Conservation (phyloP, 2,113 vertebrate species). For the Neotoma lepida region DNA sequence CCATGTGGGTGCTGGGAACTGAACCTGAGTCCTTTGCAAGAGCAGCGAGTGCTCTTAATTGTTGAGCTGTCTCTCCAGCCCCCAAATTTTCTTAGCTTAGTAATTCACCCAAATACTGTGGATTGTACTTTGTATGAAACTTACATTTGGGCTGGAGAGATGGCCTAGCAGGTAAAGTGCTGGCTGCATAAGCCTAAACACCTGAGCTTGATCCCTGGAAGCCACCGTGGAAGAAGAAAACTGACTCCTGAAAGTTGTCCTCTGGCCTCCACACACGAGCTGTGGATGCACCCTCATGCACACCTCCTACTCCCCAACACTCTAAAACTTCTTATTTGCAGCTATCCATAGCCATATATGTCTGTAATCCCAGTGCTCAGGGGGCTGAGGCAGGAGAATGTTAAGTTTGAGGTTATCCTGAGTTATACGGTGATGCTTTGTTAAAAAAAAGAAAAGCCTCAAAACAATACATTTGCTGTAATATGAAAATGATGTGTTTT, state of each 20-base stretch:
- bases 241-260: background rate
- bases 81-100: background rate
- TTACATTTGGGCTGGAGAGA: background rate
- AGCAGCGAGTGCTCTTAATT: background rate
- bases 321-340: background rate
- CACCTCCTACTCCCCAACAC: background rate
- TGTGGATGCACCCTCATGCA: background rate
- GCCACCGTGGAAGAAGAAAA: background rate
- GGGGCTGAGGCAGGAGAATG: background rate
- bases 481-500: background rate
- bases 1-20: background rate
- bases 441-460: background rate
- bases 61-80: background rate
- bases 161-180: background rate
- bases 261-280: too few species aligned
- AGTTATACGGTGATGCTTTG: background rate
- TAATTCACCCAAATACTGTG: background rate
- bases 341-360: background rate
- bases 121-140: background rate
- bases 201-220: background rate
- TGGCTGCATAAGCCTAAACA: background rate
- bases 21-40: background rate
- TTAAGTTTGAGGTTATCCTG: background rate
- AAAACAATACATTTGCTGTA: background rate
- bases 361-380: background rate